Evolutionary conservation across 2,113 vertebrate species (phyloP).

Genomic region (Morone chrysops): DNA sequence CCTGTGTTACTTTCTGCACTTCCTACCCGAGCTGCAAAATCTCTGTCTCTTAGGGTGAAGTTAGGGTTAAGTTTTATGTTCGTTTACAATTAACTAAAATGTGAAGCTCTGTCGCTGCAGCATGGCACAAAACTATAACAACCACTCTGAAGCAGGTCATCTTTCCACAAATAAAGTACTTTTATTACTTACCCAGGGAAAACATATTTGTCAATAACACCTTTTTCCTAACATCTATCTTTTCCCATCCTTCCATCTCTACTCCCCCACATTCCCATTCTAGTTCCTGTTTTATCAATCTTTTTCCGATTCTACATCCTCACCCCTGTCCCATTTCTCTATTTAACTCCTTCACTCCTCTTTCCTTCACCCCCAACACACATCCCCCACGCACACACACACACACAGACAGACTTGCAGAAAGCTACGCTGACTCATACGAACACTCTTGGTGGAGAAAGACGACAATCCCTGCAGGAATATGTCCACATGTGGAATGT

Average conservation of each 20-base stretch:
- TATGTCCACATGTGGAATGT: constrained; percentile 80
- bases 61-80: constrained; percentile 26
- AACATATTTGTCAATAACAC: constrained; percentile 31
- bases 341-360: constrained; percentile 20
- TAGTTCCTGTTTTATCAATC: neutral
- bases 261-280: neutral
- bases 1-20: neutral
- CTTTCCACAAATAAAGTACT: constrained; percentile 2
- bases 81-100: constrained; percentile 62
- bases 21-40: constrained; percentile 18
- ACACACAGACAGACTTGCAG: neutral
- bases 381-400: neutral
- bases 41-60: constrained; percentile 25
- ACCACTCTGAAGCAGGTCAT: constrained; percentile 23
- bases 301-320: neutral
- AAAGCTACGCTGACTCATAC: constrained; percentile 28
- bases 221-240: constrained; percentile 5
- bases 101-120: constrained; percentile 59
- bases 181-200: constrained; percentile 67
- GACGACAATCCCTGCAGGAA: constrained; percentile 73
- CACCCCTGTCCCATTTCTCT: neutral
- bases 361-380: neutral
- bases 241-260: neutral
- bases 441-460: constrained; percentile 68
- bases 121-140: constrained; percentile 26